Evolutionary conservation across 2,888 invertebrate species (phyloP).

Genomic region (Orchestes rusci): DNA sequence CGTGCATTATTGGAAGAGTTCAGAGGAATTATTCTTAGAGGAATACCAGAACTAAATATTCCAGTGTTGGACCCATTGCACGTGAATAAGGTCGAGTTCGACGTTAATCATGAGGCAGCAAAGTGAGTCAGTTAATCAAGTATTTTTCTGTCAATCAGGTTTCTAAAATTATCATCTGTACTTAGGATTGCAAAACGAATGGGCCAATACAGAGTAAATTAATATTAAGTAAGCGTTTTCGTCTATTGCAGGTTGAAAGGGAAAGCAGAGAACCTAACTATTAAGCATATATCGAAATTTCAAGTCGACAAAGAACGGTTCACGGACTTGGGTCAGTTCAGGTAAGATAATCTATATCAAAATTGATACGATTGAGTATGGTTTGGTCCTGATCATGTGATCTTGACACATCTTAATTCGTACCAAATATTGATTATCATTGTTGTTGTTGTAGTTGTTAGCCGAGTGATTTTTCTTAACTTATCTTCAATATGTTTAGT

Average conservation of each 20-base stretch:
- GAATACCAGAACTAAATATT: slow-evolving; percentile 42
- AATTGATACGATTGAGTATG: too few species aligned
- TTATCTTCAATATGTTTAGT: too few species aligned
- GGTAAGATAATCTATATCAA: too few species aligned
- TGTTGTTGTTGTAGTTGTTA: too few species aligned
- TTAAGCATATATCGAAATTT: slow-evolving; percentile 41
- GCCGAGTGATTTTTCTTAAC: too few species aligned
- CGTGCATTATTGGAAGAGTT: slow-evolving; percentile 40
- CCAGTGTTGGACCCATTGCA: slow-evolving; percentile 43
- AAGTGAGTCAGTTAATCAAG: slow-evolving; percentile 29
- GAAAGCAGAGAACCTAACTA: slow-evolving; percentile 38
- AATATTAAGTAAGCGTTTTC: slow-evolving; percentile 13
- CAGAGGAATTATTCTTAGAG: slow-evolving; percentile 38
- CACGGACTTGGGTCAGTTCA: slow-evolving; percentile 34
- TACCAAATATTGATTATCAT: too few species aligned
- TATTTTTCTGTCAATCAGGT: too few species aligned
- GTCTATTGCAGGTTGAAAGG: slow-evolving; percentile 37
- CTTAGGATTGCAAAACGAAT: too few species aligned
- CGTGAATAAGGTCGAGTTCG: slow-evolving; percentile 40
- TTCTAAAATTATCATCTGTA: too few species aligned
- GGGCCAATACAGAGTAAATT: background rate
- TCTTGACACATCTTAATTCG: too few species aligned
- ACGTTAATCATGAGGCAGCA: slow-evolving; percentile 40
- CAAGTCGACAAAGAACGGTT: slow-evolving; percentile 38
- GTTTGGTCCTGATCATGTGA: too few species aligned